phyloP scores from a whole-genome alignment of 2,797 vertebrate species.

The Coluber constrictor region DNA sequence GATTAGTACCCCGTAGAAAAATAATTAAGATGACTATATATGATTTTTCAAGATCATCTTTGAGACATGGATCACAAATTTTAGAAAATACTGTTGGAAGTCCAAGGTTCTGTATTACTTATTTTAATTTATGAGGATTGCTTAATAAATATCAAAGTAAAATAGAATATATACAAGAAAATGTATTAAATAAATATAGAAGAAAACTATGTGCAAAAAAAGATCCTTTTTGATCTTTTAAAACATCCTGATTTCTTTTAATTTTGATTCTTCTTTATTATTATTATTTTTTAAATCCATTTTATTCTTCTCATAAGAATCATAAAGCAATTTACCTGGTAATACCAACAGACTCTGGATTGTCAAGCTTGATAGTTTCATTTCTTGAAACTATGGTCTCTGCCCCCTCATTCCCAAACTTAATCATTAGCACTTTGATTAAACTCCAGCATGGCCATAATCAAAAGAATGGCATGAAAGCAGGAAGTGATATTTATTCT shows the following conservation, averaged over 20 bases:
- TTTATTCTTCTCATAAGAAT: neutral
- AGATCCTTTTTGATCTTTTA: neutral
- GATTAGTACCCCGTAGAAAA: neutral
- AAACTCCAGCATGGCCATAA: neutral
- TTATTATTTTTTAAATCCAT: neutral
- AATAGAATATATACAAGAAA: neutral
- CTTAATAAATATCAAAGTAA: neutral
- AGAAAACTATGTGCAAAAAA: neutral
- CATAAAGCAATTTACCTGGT: neutral
- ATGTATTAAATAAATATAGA: neutral
- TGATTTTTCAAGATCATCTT: neutral
- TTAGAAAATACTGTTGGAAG: neutral
- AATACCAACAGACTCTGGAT: neutral
- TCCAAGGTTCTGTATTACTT: neutral
- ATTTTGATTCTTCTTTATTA: neutral
- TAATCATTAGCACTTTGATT: neutral
- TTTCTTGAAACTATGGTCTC: neutral
- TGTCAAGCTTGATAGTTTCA: neutral
- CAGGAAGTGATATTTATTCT: neutral
- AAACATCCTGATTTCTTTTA: neutral
- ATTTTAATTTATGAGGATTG: neutral
- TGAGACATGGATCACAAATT: neutral
- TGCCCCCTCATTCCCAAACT: neutral
- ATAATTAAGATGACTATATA: neutral
- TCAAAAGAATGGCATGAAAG: neutral